Conservation (phyloP, 2,113 vertebrate species). For the Charina bottae region DNA sequence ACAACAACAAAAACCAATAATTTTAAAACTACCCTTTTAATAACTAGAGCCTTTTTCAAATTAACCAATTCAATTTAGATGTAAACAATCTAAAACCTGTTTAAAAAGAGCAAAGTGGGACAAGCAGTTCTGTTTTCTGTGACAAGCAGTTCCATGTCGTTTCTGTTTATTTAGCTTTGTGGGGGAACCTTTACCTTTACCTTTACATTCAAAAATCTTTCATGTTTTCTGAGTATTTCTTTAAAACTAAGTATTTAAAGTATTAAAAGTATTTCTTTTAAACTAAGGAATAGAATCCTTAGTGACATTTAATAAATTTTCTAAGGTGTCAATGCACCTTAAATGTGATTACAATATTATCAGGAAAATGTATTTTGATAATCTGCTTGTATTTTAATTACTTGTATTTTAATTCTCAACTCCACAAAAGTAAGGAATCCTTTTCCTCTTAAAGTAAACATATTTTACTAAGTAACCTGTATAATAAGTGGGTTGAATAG, state of each 20-base stretch:
- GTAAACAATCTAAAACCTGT: not conserved
- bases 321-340: not conserved
- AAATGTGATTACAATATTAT: not conserved
- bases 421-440: not conserved
- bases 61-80: not conserved
- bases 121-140: not conserved
- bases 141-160: not conserved
- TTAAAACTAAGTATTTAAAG: too few relatives aligned
- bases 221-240: not conserved
- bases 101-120: not conserved
- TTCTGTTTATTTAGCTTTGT: not conserved
- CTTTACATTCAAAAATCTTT: not conserved
- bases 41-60: not conserved
- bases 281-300: not conserved
- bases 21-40: not conserved
- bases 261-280: not conserved
- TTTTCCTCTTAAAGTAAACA: not conserved
- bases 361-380: not conserved
- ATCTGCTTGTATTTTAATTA: not conserved
- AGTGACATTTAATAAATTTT: not conserved
- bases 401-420: not conserved
- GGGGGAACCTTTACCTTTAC: too few relatives aligned
- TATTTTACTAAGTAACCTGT: not conserved
- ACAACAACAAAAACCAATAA: not conserved
- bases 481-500: not conserved